phyloP scores from a whole-genome alignment of 2,113 vertebrate species.

The Leuciscus idus region DNA sequence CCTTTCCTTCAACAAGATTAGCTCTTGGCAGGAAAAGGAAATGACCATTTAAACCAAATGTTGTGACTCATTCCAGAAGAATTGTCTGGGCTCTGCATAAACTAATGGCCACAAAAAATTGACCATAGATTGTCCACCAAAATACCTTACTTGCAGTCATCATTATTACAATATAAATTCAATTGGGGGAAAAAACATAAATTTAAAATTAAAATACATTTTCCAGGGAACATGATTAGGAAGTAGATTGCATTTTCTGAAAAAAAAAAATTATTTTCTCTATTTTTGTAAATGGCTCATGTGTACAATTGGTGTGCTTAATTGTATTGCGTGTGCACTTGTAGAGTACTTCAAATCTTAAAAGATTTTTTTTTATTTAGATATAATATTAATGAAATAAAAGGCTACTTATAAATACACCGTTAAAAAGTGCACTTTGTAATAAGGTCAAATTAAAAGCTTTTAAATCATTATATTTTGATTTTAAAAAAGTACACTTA shows the following conservation, averaged over 20 bases:
- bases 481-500: background rate
- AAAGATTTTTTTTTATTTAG: too few species aligned
- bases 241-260: background rate
- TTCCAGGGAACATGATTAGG: background rate
- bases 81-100: background rate
- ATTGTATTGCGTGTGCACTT: background rate
- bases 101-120: background rate
- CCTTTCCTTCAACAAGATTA: background rate
- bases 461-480: too few species aligned
- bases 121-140: background rate
- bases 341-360: background rate
- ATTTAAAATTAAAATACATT: background rate
- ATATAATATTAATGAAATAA: too few species aligned
- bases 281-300: too few species aligned
- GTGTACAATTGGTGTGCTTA: background rate
- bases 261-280: too few species aligned
- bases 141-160: background rate
- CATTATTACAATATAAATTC: background rate
- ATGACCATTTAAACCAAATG: conserved; percentile 3
- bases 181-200: background rate
- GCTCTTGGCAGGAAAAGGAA: background rate
- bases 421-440: too few species aligned
- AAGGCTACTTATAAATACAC: too few species aligned
- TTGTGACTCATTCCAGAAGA: background rate
- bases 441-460: too few species aligned